These are phyloP conservation scores for Tokudaia muenninki DNA, from an alignment of 2,797 vertebrate species.

Conservation along the genomic window DNA sequence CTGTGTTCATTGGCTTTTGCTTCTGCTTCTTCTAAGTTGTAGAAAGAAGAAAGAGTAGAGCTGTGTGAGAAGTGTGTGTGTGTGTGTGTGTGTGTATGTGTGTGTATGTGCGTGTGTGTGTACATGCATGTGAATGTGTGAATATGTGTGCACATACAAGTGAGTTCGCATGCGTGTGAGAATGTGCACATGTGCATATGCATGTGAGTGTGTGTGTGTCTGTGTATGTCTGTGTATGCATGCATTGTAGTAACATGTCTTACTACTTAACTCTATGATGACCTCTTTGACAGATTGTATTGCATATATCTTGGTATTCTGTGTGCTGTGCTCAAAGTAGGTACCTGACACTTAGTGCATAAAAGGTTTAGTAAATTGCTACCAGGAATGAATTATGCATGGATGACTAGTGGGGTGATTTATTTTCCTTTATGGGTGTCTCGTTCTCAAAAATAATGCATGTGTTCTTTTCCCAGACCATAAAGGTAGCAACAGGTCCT, in stretches of 20 bases:
- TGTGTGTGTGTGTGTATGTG: neutral
- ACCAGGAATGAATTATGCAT: neutral
- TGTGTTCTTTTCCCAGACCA: neutral
- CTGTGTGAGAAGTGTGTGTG: neutral
- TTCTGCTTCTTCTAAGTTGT: neutral
- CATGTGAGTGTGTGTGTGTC: neutral
- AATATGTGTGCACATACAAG: neutral
- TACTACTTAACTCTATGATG: neutral
- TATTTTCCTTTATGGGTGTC: slow-evolving; percentile 41
- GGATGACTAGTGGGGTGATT: neutral
- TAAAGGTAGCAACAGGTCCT: neutral
- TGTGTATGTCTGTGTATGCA: neutral
- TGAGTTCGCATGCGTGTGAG: neutral
- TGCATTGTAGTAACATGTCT: neutral
- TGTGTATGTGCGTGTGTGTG: neutral
- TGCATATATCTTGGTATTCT: neutral
- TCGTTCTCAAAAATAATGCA: neutral
- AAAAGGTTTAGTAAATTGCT: slow-evolving; percentile 33
- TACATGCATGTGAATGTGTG: neutral
- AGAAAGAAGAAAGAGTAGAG: neutral
- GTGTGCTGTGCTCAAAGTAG: neutral
- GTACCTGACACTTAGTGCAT: neutral
- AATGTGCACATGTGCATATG: neutral
- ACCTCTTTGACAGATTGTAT: neutral
- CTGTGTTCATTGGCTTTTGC: too few species aligned